Evolutionary conservation across 2,888 invertebrate species (phyloP), one percentile per base, ranked within the genome.

Genomic region (Ecdyonurus torrentis): DNA sequence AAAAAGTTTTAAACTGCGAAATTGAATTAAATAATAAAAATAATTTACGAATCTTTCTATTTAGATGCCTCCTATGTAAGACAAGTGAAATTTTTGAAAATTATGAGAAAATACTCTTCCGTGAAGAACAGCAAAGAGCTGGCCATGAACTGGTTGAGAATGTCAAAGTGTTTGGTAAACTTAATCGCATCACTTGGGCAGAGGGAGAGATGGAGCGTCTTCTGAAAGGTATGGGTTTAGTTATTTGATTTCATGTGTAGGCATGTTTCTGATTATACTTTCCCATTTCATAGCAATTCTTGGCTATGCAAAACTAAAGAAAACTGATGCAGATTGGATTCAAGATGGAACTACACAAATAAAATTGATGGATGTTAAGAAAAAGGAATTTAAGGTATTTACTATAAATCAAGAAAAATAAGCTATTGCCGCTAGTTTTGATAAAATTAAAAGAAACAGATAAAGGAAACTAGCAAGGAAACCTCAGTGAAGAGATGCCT

Each of bases 351-450:
- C 74, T 60, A 71, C 72, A 18, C 81, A 83, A 69, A 68, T 84
- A 25, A 77, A 79, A 58, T 68, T 82, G 20, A 73, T 87, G 60
- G 83, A 85, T 50, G 72, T 72, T 1, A 70, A 83, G 67, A 86
- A 86, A 71, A 83, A 82, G 66, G 83, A 87, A 71, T 87, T 84
- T 71, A 81, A 78, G 69, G 76, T 81, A 70, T n/a, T n/a, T n/a
- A n/a, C n/a, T n/a, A n/a, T n/a, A n/a, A n/a, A n/a, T n/a, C n/a
- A n/a, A n/a, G n/a, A n/a, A n/a, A n/a, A n/a, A n/a, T n/a, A n/a
- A n/a, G n/a, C n/a, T n/a, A n/a, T n/a, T n/a, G n/a, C n/a, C n/a
- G n/a, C n/a, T n/a, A n/a, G n/a, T n/a, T n/a, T n/a, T n/a, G n/a
- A n/a, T n/a, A n/a, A n/a, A n/a, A n/a, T n/a, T n/a, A n/a, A n/a